Evolutionary conservation across 1,140 invertebrate genomes (phyloP).

Genomic region (Calephelis virginiensis): DNA sequence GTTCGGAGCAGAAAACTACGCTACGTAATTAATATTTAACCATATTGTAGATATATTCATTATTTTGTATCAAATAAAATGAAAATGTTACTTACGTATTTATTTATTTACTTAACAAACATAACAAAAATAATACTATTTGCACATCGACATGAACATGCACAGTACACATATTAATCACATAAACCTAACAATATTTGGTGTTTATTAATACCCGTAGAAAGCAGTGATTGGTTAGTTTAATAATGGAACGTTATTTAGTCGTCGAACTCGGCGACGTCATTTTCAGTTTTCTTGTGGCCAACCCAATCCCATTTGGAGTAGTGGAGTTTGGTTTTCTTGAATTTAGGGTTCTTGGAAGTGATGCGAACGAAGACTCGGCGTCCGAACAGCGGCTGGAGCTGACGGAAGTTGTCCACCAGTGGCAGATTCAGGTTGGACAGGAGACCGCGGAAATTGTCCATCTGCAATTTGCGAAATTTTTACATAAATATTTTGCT

Average conservation of each 20-base stretch:
- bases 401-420: conserved; percentile 80
- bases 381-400: conserved; percentile 82
- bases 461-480: conserved; percentile 73
- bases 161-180: conserved; percentile 21
- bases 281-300: conserved; percentile 68
- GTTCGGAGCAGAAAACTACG: conserved; percentile 72
- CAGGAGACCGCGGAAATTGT: conserved; percentile 81
- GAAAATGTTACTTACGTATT: conserved; percentile 33
- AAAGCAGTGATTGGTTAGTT: conserved; percentile 34
- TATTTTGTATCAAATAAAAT: conserved; percentile 49
- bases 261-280: conserved; percentile 69
- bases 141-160: conserved; percentile 42
- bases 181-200: conserved; percentile 42
- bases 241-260: conserved; percentile 37
- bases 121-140: conserved; percentile 54
- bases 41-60: conserved; percentile 28
- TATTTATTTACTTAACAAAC: conserved; percentile 51
- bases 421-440: conserved; percentile 79
- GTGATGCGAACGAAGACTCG: conserved; percentile 81
- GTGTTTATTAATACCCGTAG: conserved; percentile 57
- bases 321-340: conserved; percentile 79
- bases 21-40: conserved; percentile 40
- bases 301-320: conserved; percentile 82
- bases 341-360: conserved; percentile 78
- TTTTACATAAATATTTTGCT: no score